Percentiles rank a stretch among this genome's conserved stretches.
phyloP scores from a whole-genome alignment of 2,888 invertebrate species.

The Phalera bucephala region DNA sequence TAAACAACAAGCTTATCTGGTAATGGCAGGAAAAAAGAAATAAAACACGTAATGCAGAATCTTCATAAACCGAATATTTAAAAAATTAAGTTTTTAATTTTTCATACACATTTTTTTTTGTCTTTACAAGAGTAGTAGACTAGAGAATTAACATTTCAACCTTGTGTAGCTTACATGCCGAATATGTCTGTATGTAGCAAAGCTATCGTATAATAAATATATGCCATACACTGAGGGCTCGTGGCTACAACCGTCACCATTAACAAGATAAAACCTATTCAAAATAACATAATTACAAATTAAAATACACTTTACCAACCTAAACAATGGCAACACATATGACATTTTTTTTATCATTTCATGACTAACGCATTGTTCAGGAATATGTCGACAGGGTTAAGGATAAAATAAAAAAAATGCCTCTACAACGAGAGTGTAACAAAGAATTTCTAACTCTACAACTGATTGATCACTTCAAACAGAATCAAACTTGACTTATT shows the following conservation, averaged over 20 bases:
- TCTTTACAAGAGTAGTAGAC: conserved; percentile 80
- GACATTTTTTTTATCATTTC: conserved; percentile 64
- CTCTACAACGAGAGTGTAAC: conserved; percentile 22
- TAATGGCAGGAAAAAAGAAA: no score
- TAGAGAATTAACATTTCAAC: conserved; percentile 78
- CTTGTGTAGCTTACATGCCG: conserved; percentile 59
- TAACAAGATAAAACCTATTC: conserved; percentile 59
- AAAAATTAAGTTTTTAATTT: conserved; percentile 75
- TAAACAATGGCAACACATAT: conserved; percentile 79
- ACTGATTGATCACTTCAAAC: conserved; percentile 21
- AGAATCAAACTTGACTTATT: conserved; percentile 15
- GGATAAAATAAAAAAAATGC: conserved; percentile 19
- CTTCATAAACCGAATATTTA: conserved; percentile 77
- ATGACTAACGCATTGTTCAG: conserved; percentile 69
- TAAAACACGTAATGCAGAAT: conserved; percentile 68
- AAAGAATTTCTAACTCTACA: conserved; percentile 24
- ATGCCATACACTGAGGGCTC: conserved; percentile 36
- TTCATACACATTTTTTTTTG: conserved; percentile 71
- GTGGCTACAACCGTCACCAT: conserved; percentile 40
- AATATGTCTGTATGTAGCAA: conserved; percentile 57
- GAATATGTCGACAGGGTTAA: conserved; percentile 36
- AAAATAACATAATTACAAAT: conserved; percentile 51
- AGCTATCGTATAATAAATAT: conserved; percentile 54
- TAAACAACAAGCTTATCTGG: no score
- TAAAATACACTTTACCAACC: conserved; percentile 55